These are phyloP conservation scores for Tupaia chinensis DNA, from an alignment of 2,113 vertebrate genomes.

Conservation along the genomic window DNA sequence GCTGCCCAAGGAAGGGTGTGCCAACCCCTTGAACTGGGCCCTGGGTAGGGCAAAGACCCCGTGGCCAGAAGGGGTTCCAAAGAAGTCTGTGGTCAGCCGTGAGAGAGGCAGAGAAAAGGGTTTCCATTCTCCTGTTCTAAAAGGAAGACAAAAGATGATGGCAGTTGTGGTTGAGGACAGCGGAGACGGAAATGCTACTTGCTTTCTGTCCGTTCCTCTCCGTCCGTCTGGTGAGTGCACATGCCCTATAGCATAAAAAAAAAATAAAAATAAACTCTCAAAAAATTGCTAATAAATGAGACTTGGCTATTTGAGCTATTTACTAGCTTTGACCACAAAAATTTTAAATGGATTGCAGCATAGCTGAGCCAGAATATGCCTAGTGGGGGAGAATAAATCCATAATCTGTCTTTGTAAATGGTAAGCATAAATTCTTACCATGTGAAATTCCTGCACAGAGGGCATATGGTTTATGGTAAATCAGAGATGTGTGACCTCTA, in stretches of 20 bases:
- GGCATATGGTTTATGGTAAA: not conserved
- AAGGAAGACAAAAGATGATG: not conserved
- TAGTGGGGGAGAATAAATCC: not conserved
- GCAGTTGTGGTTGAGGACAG: rapidly evolving
- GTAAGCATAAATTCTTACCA: not conserved
- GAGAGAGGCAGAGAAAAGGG: not conserved
- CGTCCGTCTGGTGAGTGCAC: no score
- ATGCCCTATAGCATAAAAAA: no score
- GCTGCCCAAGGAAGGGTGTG: not conserved
- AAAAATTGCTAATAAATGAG: not conserved
- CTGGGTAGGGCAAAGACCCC: not conserved
- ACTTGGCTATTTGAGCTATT: not conserved
- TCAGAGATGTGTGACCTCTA: not conserved
- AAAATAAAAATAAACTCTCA: no score
- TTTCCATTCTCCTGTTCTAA: not conserved
- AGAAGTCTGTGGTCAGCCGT: not conserved
- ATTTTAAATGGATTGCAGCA: not conserved
- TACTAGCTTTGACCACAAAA: not conserved
- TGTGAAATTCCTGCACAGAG: not conserved
- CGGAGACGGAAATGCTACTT: not conserved
- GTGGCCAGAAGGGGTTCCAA: not conserved
- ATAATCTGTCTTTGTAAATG: constrained; percentile 2
- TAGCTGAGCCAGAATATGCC: not conserved
- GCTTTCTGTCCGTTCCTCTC: no score
- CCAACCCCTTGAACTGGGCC: rapidly evolving